A percentile compares a stretch with the other conserved stretches of the same genome.
These are phyloP conservation scores for Nerophis ophidion DNA, from an alignment of 2,113 vertebrate species.

Conservation along the genomic window DNA sequence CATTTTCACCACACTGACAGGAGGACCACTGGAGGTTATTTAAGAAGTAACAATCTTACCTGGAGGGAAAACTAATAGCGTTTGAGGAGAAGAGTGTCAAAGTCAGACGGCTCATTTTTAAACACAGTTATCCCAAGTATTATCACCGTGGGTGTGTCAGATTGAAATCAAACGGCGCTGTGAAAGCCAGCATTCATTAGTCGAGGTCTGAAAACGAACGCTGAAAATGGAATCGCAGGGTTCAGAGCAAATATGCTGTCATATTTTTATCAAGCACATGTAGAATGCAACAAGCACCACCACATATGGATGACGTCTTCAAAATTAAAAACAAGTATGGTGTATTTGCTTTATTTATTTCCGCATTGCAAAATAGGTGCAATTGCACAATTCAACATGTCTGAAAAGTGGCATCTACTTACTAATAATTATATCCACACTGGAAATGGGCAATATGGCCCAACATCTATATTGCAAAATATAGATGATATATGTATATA, in stretches of 20 bases:
- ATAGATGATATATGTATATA: too few relatives aligned
- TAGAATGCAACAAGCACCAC: too few relatives aligned
- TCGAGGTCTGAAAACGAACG: neutral
- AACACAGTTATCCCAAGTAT: neutral
- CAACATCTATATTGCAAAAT: too few relatives aligned
- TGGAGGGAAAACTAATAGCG: slow-evolving; percentile 14
- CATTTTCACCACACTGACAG: slow-evolving; percentile 17
- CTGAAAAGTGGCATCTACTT: too few relatives aligned
- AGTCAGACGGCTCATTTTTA: neutral
- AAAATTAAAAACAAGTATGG: too few relatives aligned
- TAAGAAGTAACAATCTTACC: slow-evolving; percentile 11
- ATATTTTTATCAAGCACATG: too few relatives aligned
- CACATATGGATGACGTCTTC: too few relatives aligned
- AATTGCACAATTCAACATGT: too few relatives aligned
- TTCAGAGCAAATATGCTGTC: neutral
- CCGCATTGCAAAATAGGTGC: too few relatives aligned
- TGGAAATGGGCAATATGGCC: too few relatives aligned
- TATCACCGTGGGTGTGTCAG: neutral
- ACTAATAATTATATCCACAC: too few relatives aligned
- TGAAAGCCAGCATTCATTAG: neutral
- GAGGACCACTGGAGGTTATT: slow-evolving; percentile 6
- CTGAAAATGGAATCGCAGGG: neutral
- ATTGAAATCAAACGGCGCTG: neutral
- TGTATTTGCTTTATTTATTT: too few relatives aligned
- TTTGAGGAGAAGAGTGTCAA: neutral